These are phyloP conservation scores for Coturnix japonica DNA, from an alignment of 2,113 vertebrate genomes.

Conservation along the genomic window DNA sequence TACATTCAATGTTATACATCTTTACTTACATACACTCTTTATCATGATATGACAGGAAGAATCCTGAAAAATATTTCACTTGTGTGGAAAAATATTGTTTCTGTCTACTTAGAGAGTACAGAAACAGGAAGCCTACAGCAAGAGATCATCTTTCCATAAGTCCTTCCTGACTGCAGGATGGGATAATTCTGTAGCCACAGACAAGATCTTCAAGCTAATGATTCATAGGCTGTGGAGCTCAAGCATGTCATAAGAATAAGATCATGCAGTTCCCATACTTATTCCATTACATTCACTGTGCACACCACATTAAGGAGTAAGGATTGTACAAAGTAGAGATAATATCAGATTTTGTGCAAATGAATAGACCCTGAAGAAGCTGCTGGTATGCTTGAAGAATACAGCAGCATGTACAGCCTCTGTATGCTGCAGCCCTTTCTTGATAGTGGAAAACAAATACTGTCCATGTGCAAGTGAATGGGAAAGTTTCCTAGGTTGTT, in stretches of 20 bases:
- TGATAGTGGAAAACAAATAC: background rate
- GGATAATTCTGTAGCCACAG: background rate
- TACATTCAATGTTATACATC: background rate
- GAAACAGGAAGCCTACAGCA: background rate
- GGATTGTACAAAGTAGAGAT: background rate
- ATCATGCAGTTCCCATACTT: fast-evolving
- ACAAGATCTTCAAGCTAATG: fast-evolving
- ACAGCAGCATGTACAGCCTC: background rate
- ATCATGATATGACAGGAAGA: background rate
- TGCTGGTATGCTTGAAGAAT: background rate
- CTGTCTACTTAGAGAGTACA: background rate
- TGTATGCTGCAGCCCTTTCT: fast-evolving
- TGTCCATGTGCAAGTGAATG: fast-evolving
- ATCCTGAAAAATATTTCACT: background rate
- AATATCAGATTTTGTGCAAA: background rate
- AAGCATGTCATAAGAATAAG: fast-evolving
- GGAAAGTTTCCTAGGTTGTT: background rate
- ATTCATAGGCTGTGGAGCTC: fast-evolving
- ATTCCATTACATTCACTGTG: fast-evolving
- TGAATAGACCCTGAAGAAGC: background rate
- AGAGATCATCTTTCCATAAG: background rate
- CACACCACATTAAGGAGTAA: fast-evolving
- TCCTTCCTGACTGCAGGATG: background rate
- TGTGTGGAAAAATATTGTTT: fast-evolving
- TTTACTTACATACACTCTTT: background rate